These are phyloP conservation scores for Hormiphora californensis DNA, from an alignment of 37 sponge, comb jelly and placozoan genomes.

Conservation along the genomic window DNA sequence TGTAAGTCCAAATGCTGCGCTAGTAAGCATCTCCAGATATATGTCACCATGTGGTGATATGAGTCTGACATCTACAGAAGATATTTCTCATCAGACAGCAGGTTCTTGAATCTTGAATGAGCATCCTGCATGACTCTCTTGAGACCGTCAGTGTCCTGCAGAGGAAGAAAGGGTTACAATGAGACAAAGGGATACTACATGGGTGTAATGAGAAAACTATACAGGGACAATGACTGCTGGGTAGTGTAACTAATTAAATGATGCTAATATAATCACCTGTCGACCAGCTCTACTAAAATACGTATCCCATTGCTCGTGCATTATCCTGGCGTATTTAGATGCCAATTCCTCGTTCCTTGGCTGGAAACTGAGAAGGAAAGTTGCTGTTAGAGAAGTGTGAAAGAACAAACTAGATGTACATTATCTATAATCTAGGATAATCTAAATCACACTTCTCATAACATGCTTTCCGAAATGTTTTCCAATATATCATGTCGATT, in stretches of 20 bases:
- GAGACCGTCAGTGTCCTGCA: slow-evolving; percentile 18
- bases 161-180: too few relatives aligned
- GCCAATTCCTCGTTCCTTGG: too few relatives aligned
- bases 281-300: background rate
- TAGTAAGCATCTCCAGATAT: too few relatives aligned
- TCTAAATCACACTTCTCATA: too few relatives aligned
- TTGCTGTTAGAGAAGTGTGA: background rate
- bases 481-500: background rate
- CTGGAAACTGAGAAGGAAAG: background rate
- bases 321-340: background rate
- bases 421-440: too few relatives aligned
- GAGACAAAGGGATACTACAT: too few relatives aligned
- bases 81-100: background rate
- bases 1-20: too few relatives aligned
- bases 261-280: too few relatives aligned
- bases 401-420: background rate
- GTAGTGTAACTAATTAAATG: too few relatives aligned
- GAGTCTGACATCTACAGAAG: background rate
- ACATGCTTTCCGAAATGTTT: slow-evolving; percentile 2
- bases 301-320: background rate
- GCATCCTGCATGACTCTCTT: background rate
- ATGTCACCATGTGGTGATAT: too few relatives aligned
- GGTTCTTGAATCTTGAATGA: background rate
- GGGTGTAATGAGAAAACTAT: too few relatives aligned
- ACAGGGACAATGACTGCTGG: too few relatives aligned